Base-by-base conservation (phyloP, 2,797 vertebrate genomes). In the Takifugu rubripes region DNA sequence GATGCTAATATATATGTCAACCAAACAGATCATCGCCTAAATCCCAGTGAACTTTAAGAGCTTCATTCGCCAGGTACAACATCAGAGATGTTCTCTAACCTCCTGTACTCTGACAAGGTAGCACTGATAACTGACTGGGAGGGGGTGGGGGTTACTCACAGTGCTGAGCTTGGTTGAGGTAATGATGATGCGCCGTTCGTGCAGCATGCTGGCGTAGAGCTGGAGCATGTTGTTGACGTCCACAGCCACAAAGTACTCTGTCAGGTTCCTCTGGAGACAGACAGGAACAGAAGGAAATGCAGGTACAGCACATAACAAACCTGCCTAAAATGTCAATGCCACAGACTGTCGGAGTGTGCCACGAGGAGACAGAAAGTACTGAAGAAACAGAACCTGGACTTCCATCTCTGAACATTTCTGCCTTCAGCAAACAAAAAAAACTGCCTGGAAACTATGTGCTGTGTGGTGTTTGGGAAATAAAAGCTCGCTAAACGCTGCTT, bases 81-180 rank as follows among this genome's bases (percentile, higher is more conserved):
- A 31, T 64, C 43, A 48, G 27, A 59, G 40, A 42, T 25, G 40
- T 44, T 64, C 53, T 57, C 52, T 14, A 56, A 48, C 29, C 48
- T 48, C 45, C 59, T 54, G 55, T 44, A 16, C 16, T 15, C 29
- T 77, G 57, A 54, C 52, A 67, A 65, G 25, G 45, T 31, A 53
- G 31, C 33, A 52, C 56, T 26, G 52, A 46, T 49, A 58, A 49
- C 45, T 24, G 59, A 44, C 55, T 63, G 40, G 59, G 29, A 49
- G 48, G 47, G 69, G 61, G 26, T 27, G 21, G 21, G 21, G 21
- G 21, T 33, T 7, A 94, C 96, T 98, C 81, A 99, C 97, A 92
- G 97, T 98, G 94, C 97, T 98, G 82, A 99, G 91, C 90, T 99
- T 99, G 90, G 93, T 94, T 70, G 94, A 96, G 92, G 96, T 95